These are phyloP conservation scores for Oophaga pumilio DNA, from an alignment of 2,113 vertebrate genomes.

Conservation along the genomic window DNA sequence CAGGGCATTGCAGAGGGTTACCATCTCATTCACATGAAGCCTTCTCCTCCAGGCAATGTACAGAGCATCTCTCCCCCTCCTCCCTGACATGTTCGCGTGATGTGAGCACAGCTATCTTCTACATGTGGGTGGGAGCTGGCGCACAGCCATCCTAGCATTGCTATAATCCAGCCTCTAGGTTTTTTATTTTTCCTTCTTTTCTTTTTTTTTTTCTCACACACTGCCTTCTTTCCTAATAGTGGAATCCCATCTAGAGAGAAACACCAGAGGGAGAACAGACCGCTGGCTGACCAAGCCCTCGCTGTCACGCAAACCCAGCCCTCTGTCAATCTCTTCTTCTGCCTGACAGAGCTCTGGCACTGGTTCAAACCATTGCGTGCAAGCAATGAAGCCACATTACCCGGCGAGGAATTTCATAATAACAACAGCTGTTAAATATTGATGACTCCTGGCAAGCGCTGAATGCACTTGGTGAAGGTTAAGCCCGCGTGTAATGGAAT, in stretches of 20 bases:
- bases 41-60: conserved; percentile 61
- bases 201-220: conserved; percentile 1
- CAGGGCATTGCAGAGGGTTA: conserved; percentile 60
- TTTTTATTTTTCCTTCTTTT: conserved; percentile 8
- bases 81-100: conserved; percentile 74
- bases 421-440: conserved; percentile 99
- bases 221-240: conserved; percentile 61
- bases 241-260: conserved; percentile 75
- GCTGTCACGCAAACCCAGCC: conserved; percentile 87
- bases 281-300: conserved; percentile 80
- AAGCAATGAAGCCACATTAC: conserved; percentile 85
- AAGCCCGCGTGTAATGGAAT: conserved; percentile 86
- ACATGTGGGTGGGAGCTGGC: conserved; percentile 66
- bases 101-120: conserved; percentile 65
- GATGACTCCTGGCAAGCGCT: conserved; percentile 89
- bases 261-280: conserved; percentile 67
- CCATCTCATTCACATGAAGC: conserved; percentile 57
- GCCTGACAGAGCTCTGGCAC: conserved; percentile 84
- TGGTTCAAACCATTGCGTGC: conserved; percentile 89
- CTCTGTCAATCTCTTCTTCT: conserved; percentile 84
- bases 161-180: conserved; percentile 58
- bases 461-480: conserved; percentile 84
- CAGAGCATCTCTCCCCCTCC: conserved; percentile 50
- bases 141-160: conserved; percentile 69
- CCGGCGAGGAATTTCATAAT: conserved; percentile 94